These are phyloP conservation scores for Taphrorychus bicolor DNA, from an alignment of 2,888 invertebrate genomes.

Conservation along the genomic window DNA sequence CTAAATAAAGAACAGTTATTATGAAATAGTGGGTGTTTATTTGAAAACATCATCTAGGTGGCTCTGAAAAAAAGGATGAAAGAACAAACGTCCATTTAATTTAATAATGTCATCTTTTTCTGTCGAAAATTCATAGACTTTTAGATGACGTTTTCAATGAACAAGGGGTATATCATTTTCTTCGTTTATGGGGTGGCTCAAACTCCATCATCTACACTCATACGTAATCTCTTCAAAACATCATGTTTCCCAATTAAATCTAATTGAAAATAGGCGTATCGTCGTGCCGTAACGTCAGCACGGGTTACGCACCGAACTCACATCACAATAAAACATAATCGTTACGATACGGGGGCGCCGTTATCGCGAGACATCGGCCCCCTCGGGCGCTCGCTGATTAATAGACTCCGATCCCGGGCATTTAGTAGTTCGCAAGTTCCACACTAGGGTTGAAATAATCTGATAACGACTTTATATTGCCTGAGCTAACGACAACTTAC, in stretches of 20 bases:
- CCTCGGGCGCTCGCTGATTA: conserved; percentile 49
- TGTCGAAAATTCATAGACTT: too few relatives aligned
- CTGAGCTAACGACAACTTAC: conserved; percentile 39
- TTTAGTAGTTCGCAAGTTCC: conserved; percentile 57
- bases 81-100: too few relatives aligned
- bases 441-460: conserved; percentile 53
- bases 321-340: conserved; percentile 16
- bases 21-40: too few relatives aligned
- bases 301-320: conserved; percentile 12
- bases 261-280: conserved; percentile 17
- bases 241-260: conserved; percentile 27
- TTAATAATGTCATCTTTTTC: too few relatives aligned
- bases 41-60: too few relatives aligned
- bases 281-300: conserved; percentile 13
- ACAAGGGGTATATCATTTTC: too few relatives aligned
- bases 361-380: conserved; percentile 22
- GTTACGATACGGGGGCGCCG: conserved; percentile 9
- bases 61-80: too few relatives aligned
- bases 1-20: too few relatives aligned
- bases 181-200: too few relatives aligned
- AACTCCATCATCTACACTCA: too few relatives aligned
- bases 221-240: background rate
- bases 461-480: conserved; percentile 55
- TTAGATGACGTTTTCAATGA: too few relatives aligned
- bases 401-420: conserved; percentile 56